Evolutionary conservation across 2,888 invertebrate genomes (phyloP).

Genomic region (Hypselothyrea guttata): DNA sequence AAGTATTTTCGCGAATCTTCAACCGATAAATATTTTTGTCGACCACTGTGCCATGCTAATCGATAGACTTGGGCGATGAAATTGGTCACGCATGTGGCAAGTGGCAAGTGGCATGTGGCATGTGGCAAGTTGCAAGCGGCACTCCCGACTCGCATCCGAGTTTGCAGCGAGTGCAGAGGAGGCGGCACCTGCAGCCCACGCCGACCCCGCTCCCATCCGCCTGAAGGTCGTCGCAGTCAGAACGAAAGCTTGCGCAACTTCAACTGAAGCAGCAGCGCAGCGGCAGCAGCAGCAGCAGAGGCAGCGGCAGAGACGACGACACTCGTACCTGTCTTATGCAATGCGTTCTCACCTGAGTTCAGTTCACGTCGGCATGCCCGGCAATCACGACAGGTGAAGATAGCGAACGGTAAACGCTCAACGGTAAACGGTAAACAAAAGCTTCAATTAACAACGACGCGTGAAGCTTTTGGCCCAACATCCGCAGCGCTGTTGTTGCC

Average conservation of each 20-base stretch:
- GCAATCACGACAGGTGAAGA: slow-evolving; percentile 68
- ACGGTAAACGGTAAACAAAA: slow-evolving; percentile 34
- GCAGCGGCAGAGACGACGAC: slow-evolving; percentile 15
- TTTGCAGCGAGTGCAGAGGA: slow-evolving; percentile 30
- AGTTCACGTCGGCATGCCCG: slow-evolving; percentile 61
- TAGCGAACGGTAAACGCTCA: slow-evolving; percentile 46
- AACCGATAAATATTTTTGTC: no score
- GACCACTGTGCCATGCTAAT: slow-evolving; percentile 35
- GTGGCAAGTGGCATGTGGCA: slow-evolving; percentile 61
- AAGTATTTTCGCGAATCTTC: no score
- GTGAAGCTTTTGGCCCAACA: slow-evolving; percentile 9
- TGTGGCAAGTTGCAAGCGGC: slow-evolving; percentile 54
- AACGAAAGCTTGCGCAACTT: slow-evolving; percentile 61
- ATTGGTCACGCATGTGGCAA: slow-evolving; percentile 65
- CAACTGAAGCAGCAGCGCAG: slow-evolving; percentile 30
- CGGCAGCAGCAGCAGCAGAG: slow-evolving; percentile 12
- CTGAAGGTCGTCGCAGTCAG: slow-evolving; percentile 57
- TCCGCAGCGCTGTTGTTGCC: slow-evolving; percentile 31
- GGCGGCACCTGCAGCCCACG: slow-evolving; percentile 44
- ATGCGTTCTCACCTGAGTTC: slow-evolving; percentile 55
- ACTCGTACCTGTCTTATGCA: slow-evolving; percentile 61
- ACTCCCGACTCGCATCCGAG: slow-evolving; percentile 16
- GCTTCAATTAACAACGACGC: slow-evolving; percentile 13
- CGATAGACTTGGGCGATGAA: slow-evolving; percentile 50
- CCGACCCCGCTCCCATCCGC: no score